Evolutionary conservation across 2,113 vertebrate species (phyloP), one percentile per base, ranked within the genome.

Genomic region (Pao palembangensis): DNA sequence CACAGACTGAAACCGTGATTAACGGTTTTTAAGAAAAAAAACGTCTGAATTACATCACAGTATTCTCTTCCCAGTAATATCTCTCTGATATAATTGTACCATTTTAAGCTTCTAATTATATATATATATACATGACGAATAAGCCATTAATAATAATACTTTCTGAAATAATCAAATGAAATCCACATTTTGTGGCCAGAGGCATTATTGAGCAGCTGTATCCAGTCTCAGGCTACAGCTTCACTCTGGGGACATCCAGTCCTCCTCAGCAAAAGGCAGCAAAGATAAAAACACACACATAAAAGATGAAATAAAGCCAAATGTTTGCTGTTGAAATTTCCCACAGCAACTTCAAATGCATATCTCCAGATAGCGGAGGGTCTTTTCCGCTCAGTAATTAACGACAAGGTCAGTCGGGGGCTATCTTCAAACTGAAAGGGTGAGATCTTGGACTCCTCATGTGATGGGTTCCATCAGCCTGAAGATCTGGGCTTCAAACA

Each of bases 401-500:
- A 28, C 56, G 47, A 11, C 44, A 13, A 63, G 82, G 81, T 87
- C 81, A 78, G 34, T 10, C 12, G 4, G 65, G 20, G 75, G 79
- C 23, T 58, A 88, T 81, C 81, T 63, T 14, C 50, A 51, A 61
- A 67, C 78, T 71, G 46, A 76, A 66, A 78, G 34, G 1, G 17
- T 28, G 52, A 52, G 65, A 64, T 70, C 70, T 66, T 28, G 50
- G 19, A 20, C 51, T 71, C 44, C 62, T 64, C 53, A 11, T 11
- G 46, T 46, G 63, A 75, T 47, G 31, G 5, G 19, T 42, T 50
- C 64, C 66, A 83, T 86, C 84, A 64, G 67, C 4, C 44, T 4
- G 38, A 28, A 19, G 58, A 84, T 85, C 78, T 87, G 11, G 3
- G 69, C 62, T 82, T 82, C 73, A 82, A 75, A 82, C 76, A 4